Evolutionary conservation across 1,140 invertebrate genomes (phyloP).

Genomic region (Cydia amplana): DNA sequence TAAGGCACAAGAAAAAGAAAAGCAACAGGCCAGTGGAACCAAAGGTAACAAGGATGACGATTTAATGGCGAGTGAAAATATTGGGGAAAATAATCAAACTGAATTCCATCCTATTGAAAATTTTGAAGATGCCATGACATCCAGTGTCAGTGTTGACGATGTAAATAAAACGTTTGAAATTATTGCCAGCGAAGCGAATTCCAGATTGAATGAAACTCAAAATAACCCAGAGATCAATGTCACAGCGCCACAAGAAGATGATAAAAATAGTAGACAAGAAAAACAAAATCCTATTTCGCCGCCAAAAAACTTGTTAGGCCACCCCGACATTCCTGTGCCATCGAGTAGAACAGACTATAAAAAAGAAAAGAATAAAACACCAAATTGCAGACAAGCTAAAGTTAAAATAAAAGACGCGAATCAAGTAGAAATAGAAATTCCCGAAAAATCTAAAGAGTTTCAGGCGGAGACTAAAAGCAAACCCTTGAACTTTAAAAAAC

Average conservation of each 20-base stretch:
- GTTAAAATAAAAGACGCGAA: conserved; percentile 71
- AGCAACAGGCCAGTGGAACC: conserved; percentile 51
- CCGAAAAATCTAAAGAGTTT: conserved; percentile 59
- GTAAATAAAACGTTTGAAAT: conserved; percentile 73
- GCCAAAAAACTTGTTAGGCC: conserved; percentile 80
- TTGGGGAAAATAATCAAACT: not conserved
- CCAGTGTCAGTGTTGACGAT: conserved; percentile 65
- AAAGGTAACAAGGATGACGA: conserved; percentile 21
- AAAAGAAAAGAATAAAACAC: conserved; percentile 77
- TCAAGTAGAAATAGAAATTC: conserved; percentile 54
- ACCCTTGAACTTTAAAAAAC: conserved; percentile 48
- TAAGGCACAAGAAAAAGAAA: conserved; percentile 50
- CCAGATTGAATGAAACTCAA: conserved; percentile 32
- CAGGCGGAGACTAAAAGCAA: conserved; percentile 55
- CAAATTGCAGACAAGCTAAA: conserved; percentile 63
- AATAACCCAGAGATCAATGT: conserved; percentile 66
- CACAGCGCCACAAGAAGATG: conserved; percentile 58
- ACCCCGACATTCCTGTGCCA: conserved; percentile 77
- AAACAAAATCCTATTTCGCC: conserved; percentile 61
- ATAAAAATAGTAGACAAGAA: conserved; percentile 41
- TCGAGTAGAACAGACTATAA: conserved; percentile 79
- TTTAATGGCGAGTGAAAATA: not conserved
- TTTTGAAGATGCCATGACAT: conserved; percentile 72
- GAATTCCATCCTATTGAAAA: conserved; percentile 66
- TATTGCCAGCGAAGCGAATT: conserved; percentile 56